Conservation (phyloP, 2,797 vertebrate species). For the Heliangelus exortis region DNA sequence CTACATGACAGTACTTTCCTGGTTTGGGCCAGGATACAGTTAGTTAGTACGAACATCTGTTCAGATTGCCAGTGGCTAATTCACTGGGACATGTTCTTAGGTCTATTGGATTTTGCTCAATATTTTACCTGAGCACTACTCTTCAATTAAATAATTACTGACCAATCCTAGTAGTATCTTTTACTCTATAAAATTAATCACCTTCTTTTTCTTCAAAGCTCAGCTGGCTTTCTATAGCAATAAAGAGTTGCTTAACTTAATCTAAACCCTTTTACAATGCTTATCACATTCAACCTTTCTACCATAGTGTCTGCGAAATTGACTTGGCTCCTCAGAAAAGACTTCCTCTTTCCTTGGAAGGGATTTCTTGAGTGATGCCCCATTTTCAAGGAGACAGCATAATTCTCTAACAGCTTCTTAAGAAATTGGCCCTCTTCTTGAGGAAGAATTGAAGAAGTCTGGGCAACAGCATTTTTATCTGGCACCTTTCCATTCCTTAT, state of each 20-base stretch:
- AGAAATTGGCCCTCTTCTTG: slow-evolving; percentile 26
- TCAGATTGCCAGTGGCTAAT: slow-evolving; percentile 19
- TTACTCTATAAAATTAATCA: slow-evolving; percentile 48
- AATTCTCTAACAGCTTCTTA: slow-evolving; percentile 11
- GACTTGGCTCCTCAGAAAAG: slow-evolving; percentile 30
- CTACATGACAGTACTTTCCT: not conserved
- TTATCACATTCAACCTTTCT: not conserved
- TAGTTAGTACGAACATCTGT: not conserved
- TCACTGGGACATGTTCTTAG: slow-evolving; percentile 2
- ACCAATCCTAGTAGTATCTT: slow-evolving; percentile 34
- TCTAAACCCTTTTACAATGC: slow-evolving; percentile 33
- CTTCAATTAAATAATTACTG: slow-evolving; percentile 66
- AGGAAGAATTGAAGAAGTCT: not conserved
- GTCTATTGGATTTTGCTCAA: slow-evolving; percentile 36
- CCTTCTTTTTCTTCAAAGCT: slow-evolving; percentile 31
- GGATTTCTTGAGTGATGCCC: slow-evolving; percentile 27
- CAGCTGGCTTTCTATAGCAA: slow-evolving; percentile 25
- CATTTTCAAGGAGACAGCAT: slow-evolving; percentile 26
- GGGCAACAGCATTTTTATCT: not conserved
- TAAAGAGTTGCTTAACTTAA: slow-evolving; percentile 47
- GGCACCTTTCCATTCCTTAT: not conserved
- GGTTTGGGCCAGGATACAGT: too few species aligned
- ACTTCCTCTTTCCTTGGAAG: slow-evolving; percentile 9
- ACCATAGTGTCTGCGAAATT: not conserved
- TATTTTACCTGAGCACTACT: slow-evolving; percentile 15